These are phyloP conservation scores for Buceros bicornis DNA, from an alignment of 2,797 vertebrate genomes.

Conservation along the genomic window DNA sequence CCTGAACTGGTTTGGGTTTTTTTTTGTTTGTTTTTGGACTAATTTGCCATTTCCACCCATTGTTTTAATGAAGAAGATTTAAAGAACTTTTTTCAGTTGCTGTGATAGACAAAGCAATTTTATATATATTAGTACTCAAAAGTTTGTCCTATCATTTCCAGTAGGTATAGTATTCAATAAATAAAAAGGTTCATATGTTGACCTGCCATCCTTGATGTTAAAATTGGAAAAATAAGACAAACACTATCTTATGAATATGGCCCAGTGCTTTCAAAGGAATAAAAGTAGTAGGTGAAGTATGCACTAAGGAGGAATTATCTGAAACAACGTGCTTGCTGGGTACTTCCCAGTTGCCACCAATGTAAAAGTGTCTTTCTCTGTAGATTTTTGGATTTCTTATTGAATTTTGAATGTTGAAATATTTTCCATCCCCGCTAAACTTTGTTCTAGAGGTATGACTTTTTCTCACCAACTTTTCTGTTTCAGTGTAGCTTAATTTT, in stretches of 20 bases:
- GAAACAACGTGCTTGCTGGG: not conserved
- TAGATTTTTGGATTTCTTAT: not conserved
- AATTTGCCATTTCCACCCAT: not conserved
- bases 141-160: not conserved
- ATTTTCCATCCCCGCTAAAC: not conserved
- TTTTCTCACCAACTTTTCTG: not conserved
- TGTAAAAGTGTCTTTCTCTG: not conserved
- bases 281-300: not conserved
- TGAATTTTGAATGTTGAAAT: not conserved
- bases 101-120: not conserved
- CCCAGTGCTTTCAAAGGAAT: not conserved
- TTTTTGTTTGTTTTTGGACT: not conserved
- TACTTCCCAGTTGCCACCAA: not conserved
- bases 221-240: not conserved
- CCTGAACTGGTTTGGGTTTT: not conserved
- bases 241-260: not conserved
- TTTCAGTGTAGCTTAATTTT: not conserved
- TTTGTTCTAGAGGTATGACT: not conserved
- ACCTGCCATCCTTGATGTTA: not conserved
- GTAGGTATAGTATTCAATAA: not conserved
- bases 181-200: not conserved
- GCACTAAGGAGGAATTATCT: not conserved
- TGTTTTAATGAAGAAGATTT: not conserved
- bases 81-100: conserved; percentile 6
- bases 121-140: not conserved